phyloP scores from a whole-genome alignment of 2,888 invertebrate genomes.

The Coenonympha arcania region DNA sequence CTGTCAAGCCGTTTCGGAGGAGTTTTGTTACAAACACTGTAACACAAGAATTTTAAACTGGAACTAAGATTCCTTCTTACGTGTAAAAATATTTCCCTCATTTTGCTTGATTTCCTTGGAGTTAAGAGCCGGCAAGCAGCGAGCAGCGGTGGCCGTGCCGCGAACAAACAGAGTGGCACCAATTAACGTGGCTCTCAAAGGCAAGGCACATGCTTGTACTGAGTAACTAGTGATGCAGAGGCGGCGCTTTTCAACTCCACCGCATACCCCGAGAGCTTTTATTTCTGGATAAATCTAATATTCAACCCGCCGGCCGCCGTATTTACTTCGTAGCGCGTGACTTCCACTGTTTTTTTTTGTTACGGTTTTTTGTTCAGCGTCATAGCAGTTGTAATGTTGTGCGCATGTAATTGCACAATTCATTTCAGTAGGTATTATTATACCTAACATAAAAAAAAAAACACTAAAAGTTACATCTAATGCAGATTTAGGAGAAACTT shows the following conservation, averaged over 20 bases:
- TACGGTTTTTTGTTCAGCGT: background rate
- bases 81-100: background rate
- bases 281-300: conserved; percentile 51
- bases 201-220: conserved; percentile 43
- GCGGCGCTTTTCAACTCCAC: conserved; percentile 55
- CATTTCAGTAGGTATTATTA: no score
- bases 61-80: no score
- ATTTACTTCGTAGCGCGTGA: conserved; percentile 10
- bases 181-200: conserved; percentile 61
- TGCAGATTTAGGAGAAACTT: no score
- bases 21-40: no score
- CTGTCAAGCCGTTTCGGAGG: no score
- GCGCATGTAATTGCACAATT: background rate
- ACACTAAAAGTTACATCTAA: no score
- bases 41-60: no score
- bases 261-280: conserved; percentile 43
- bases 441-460: no score
- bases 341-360: background rate
- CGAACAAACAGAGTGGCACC: conserved; percentile 49
- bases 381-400: background rate
- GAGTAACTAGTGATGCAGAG: conserved; percentile 37
- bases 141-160: conserved; percentile 26
- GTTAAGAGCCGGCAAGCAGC: background rate
- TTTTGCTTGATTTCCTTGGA: background rate
- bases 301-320: conserved; percentile 26